Evolutionary conservation across 2,797 vertebrate species (phyloP).

Genomic region (Carapus acus): DNA sequence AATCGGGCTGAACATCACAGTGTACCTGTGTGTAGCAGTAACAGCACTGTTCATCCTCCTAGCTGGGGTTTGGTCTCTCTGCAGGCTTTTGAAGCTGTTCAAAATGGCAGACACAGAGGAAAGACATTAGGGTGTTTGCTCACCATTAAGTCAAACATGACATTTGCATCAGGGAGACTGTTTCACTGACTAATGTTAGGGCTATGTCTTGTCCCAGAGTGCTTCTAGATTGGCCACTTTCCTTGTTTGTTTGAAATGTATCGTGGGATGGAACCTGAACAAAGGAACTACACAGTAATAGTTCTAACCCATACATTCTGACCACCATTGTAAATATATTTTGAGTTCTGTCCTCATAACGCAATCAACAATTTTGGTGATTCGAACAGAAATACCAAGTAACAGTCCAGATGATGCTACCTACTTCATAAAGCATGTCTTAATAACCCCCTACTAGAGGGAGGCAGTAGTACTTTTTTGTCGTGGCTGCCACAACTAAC

Average conservation of each 20-base stretch:
- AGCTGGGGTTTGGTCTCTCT: conserved; percentile 72
- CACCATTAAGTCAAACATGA: background rate
- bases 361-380: too few species aligned
- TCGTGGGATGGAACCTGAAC: too few species aligned
- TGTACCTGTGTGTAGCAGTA: conserved; percentile 41
- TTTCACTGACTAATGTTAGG: too few species aligned
- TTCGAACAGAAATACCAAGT: too few species aligned
- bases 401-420: background rate
- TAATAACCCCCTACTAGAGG: conserved; percentile 32
- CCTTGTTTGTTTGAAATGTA: too few species aligned
- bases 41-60: conserved; percentile 37
- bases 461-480: conserved; percentile 31
- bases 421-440: background rate
- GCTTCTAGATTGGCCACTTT: too few species aligned
- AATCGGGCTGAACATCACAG: background rate
- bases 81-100: conserved; percentile 70
- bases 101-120: conserved; percentile 6
- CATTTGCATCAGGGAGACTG: too few species aligned
- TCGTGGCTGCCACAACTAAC: conserved; percentile 9
- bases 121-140: background rate
- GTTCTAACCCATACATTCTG: too few species aligned
- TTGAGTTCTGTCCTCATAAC: too few species aligned
- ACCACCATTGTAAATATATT: too few species aligned
- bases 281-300: too few species aligned
- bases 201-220: too few species aligned